phyloP scores from a whole-genome alignment of 2,113 vertebrate species.

The Crotalus viridis region DNA sequence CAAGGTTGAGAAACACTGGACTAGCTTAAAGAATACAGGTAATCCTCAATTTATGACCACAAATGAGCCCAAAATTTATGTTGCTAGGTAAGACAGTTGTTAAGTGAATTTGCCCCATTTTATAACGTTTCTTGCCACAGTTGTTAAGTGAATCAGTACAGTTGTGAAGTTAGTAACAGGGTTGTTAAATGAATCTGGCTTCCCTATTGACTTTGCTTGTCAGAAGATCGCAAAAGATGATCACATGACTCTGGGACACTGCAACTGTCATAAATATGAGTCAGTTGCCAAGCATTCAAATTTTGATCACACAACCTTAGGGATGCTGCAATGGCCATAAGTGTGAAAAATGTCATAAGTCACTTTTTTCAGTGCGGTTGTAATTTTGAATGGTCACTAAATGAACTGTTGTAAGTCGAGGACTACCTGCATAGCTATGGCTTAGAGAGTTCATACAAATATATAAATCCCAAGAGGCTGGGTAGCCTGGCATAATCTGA shows the following conservation, averaged over 20 bases:
- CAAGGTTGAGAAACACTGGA: no score
- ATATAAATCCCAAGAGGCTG: constrained; percentile 13
- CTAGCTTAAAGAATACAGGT: not conserved
- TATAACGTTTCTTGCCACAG: not conserved
- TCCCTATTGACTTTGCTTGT: not conserved
- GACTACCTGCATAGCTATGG: not conserved
- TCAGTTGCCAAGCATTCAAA: not conserved
- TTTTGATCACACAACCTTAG: not conserved
- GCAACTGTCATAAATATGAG: not conserved
- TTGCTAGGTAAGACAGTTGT: not conserved
- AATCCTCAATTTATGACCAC: not conserved
- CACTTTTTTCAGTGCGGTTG: not conserved
- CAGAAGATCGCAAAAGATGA: not conserved
- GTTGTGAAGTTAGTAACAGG: no score
- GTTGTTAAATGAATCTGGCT: not conserved
- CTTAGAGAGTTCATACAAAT: constrained; percentile 39
- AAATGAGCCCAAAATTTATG: not conserved
- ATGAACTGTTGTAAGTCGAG: not conserved
- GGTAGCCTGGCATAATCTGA: constrained; percentile 53
- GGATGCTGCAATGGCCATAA: not conserved
- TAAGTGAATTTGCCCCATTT: no score
- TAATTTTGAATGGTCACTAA: not conserved
- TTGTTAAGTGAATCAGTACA: not conserved
- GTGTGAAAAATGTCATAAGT: not conserved
- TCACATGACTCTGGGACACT: not conserved